These are phyloP conservation scores for Horisme vitalbata DNA, from an alignment of 2,888 invertebrate species.

Conservation along the genomic window DNA sequence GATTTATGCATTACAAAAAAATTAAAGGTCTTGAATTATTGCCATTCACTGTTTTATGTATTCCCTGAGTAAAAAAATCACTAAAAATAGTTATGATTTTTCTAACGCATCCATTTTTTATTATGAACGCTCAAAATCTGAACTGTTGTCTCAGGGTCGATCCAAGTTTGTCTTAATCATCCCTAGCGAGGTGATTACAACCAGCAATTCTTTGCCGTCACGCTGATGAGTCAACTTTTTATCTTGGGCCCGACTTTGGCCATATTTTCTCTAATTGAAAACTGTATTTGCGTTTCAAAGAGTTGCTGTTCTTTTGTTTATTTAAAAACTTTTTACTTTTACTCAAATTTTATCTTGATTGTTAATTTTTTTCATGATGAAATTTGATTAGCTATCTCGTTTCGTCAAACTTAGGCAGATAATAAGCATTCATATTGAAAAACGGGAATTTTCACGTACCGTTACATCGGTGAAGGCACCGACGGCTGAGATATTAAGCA, in stretches of 20 bases:
- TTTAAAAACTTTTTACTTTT: conserved; percentile 25
- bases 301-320: conserved; percentile 39
- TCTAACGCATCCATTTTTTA: conserved; percentile 6
- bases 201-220: conserved; percentile 63
- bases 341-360: no score
- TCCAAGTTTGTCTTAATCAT: conserved; percentile 72
- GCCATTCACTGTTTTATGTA: no score
- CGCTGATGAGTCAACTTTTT: conserved; percentile 66
- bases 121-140: conserved; percentile 13
- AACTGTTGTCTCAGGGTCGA: conserved; percentile 59
- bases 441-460: no score
- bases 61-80: no score
- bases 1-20: no score
- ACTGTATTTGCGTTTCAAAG: conserved; percentile 45
- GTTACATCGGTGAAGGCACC: no score
- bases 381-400: no score
- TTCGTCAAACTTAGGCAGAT: no score
- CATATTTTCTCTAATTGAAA: conserved; percentile 47
- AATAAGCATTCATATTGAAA: no score
- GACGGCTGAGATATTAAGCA: no score
- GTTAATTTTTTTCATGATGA: no score
- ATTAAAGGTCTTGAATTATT: no score
- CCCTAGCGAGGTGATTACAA: conserved; percentile 71
- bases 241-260: conserved; percentile 40
- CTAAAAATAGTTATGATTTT: not conserved